phyloP scores from a whole-genome alignment of 2,113 vertebrate species.

The Cynopterus brachyotis region DNA sequence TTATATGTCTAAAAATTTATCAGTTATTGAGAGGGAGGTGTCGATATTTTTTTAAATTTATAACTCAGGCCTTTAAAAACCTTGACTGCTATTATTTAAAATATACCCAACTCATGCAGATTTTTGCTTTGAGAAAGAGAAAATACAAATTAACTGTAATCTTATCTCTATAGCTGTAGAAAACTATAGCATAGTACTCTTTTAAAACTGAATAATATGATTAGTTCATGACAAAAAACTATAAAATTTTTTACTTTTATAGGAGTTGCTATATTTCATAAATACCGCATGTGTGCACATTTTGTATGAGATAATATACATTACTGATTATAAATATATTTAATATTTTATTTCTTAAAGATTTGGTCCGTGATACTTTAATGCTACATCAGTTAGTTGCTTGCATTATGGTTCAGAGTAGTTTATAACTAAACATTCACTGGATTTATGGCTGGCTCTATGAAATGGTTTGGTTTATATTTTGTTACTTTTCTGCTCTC shows the following conservation, averaged over 20 bases:
- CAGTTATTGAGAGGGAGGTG: neutral
- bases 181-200: neutral
- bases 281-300: neutral
- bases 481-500: constrained; percentile 37
- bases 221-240: neutral
- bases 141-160: constrained; percentile 1
- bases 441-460: constrained; percentile 49
- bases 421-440: constrained; percentile 31
- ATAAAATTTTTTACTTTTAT: neutral
- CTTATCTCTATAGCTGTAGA: neutral
- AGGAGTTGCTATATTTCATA: neutral
- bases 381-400: neutral
- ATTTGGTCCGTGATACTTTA: constrained; percentile 19
- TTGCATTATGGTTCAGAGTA: neutral
- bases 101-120: neutral
- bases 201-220: neutral
- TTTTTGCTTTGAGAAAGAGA: neutral
- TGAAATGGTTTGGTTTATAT: constrained; percentile 16
- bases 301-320: neutral
- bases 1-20: neutral
- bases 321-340: constrained; percentile 39
- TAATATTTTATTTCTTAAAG: constrained; percentile 48
- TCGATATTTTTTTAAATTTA: neutral
- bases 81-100: neutral
- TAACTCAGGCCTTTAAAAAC: neutral